Conservation (phyloP, 1,140 invertebrate genomes). For the Pseudobourletiella spinata region DNA sequence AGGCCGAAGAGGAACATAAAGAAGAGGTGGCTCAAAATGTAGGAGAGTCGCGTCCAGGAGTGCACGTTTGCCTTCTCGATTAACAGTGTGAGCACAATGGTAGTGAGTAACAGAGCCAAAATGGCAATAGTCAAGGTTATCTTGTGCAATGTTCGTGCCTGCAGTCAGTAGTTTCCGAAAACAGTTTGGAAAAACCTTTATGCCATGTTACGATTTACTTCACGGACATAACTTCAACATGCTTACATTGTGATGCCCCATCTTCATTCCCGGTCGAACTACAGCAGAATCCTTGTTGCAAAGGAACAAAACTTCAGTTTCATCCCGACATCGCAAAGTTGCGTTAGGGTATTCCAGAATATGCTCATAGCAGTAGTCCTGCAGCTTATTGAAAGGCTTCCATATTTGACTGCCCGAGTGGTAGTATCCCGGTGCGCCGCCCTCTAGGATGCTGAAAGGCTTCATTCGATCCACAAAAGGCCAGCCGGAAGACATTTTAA, state of each 20-base stretch:
- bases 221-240: not conserved
- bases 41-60: not conserved
- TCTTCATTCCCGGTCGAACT: not conserved
- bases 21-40: not conserved
- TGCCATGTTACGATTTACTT: too few relatives aligned
- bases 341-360: not conserved
- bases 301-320: not conserved
- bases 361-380: not conserved
- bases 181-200: not conserved
- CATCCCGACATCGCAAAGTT: not conserved
- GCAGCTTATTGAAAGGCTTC: not conserved
- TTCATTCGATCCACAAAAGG: not conserved
- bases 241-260: not conserved
- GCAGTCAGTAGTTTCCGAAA: not conserved
- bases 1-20: not conserved
- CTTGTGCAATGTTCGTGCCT: not conserved
- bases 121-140: not conserved
- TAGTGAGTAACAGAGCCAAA: not conserved
- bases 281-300: not conserved
- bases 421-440: not conserved
- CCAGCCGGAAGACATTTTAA: not conserved
- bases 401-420: not conserved
- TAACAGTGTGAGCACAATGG: not conserved
- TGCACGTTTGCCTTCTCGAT: not conserved
- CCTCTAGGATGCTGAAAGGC: not conserved